Evolutionary conservation across 2,797 vertebrate species (phyloP), one percentile per base, ranked within the genome.

Genomic region (Macropodus opercularis): DNA sequence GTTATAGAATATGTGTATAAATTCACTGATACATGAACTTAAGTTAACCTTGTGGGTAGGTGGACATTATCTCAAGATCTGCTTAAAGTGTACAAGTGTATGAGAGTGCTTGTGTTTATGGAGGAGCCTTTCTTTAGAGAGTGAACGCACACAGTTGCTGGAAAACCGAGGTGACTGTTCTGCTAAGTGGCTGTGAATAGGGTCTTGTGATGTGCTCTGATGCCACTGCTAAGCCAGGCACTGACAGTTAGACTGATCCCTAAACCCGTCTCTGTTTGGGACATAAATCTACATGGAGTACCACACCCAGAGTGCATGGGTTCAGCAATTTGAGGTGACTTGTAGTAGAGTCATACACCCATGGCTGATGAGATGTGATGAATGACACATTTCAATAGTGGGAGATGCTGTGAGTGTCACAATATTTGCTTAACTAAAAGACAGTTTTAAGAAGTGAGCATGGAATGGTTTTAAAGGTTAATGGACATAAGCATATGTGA

Each of bases 121-220:
- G 81, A 19, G 32, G 57, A 64, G 54, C 36, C 24, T 83, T 75
- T 67, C 48, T n/a, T n/a, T n/a, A 52, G 34, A 31, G 29, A 36
- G 8, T 34, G 17, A 35, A 39, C 46, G 43, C 44, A 42, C 54
- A 54, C 3, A 18, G 47, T 58, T 48, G 19, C 35, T 53, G 77
- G 68, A 48, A 69, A 68, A 73, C 52, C 24, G 38, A 83, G 74
- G 70, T 43, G 51, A 77, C 75, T 77, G 87, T 90, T 90, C 84
- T 85, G 87, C 83, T 87, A 80, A 78, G 79, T 90, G 80, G 77
- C 79, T 74, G 69, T 89, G 87, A 90, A 89, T 84, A 75, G 85
- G 55, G 73, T 84, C 79, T 85, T 68, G 71, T 77, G 84, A 85
- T 84, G 77, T 84, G 78, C 80, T 87, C 78, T 67, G 80, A 83